Evolutionary conservation across 2,797 vertebrate genomes (phyloP).

Genomic region (Periparus ater): DNA sequence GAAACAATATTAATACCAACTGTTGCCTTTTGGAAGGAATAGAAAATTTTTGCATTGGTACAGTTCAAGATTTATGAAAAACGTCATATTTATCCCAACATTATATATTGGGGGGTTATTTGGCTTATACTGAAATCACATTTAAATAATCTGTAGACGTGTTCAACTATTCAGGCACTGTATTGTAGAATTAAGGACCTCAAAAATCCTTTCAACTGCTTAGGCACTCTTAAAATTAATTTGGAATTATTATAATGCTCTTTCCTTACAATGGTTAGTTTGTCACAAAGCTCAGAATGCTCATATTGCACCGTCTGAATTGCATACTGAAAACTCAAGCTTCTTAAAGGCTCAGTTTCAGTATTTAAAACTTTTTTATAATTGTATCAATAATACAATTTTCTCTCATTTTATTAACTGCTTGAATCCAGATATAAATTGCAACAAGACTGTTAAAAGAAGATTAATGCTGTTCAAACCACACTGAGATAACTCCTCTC

Average conservation of each 20-base stretch:
- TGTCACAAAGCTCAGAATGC: background rate
- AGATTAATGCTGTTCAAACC: background rate
- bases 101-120: background rate
- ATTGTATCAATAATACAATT: background rate
- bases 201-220: background rate
- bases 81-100: background rate
- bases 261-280: background rate
- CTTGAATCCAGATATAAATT: background rate
- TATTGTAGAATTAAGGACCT: background rate
- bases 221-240: background rate
- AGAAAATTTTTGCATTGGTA: rapidly evolving
- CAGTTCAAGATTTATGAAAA: background rate
- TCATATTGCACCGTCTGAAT: background rate
- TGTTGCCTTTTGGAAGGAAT: background rate
- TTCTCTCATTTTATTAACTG: background rate
- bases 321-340: background rate
- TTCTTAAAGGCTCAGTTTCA: background rate
- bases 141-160: background rate
- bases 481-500: background rate
- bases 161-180: background rate
- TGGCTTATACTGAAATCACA: background rate
- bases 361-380: background rate
- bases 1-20: background rate
- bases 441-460: background rate
- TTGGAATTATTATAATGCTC: background rate